Percentiles rank a stretch among this genome's conserved stretches.
Evolutionary conservation across 2,113 vertebrate genomes (phyloP).

Genomic region (Vireo altiloquus): DNA sequence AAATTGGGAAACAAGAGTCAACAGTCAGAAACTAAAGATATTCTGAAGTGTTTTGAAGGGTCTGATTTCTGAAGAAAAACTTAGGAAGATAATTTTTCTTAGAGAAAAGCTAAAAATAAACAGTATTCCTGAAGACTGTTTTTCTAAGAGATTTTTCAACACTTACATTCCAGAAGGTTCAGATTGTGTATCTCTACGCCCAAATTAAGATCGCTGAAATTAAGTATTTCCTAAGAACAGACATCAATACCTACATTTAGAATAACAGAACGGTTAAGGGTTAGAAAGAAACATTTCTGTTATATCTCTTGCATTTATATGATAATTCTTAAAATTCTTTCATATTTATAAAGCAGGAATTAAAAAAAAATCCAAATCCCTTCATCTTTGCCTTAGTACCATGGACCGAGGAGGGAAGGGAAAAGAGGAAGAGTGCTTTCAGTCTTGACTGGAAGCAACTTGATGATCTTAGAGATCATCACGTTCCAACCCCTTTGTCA

Average conservation of each 20-base stretch:
- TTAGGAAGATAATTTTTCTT: background rate
- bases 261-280: background rate
- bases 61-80: background rate
- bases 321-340: background rate
- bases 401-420: background rate
- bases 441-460: background rate
- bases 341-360: background rate
- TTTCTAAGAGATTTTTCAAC: background rate
- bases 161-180: background rate
- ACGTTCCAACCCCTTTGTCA: background rate
- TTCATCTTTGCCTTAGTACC: background rate
- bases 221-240: background rate
- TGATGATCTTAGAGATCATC: background rate
- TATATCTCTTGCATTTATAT: background rate
- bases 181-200: background rate
- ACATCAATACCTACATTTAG: background rate
- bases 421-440: background rate
- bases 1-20: conserved; percentile 31
- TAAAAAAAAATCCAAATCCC: background rate
- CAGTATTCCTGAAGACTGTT: background rate
- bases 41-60: conserved; percentile 33
- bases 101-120: background rate
- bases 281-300: background rate
- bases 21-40: conserved; percentile 36
- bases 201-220: background rate